Evolutionary conservation across 92 coral and sea anemone species (phyloP), one percentile per base, ranked within the genome.

Genomic region (Metridium senile): DNA sequence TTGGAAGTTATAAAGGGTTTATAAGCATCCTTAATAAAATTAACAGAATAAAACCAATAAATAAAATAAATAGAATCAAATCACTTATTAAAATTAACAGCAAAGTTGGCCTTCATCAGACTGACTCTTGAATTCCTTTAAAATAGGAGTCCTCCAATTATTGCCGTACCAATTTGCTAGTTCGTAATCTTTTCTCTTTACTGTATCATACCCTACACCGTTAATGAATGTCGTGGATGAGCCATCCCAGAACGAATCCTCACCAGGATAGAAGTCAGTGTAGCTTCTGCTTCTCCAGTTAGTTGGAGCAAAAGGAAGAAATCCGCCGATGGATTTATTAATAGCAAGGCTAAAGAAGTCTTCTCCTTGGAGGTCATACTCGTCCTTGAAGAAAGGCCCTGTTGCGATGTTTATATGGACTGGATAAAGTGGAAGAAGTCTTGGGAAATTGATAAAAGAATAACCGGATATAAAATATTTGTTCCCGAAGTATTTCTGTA

Each of bases 301-400:
- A 35, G 46, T 65, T 11, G 11, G 10, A 45, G 58, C 62, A 19
- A 80, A 67, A 11, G 76, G 87, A n/a, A 75, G 63, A 71, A 81
- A 71, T 16, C 46, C 80, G 34, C 30, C 29, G 0, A 90, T 67
- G 27, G 80, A 51, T 34, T 62, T 49, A 30, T 46, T 47, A 43
- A 90, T 77, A 19, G 71, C 73, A 49, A 49, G 23, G 70, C 91
- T 86, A 49, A 90, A 90, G 54, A 90, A 83, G 7, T 29, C 49
- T 26, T 86, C 85, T 30, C 94, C 94, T 28, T 69, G 34, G n/a
- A 90, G 64, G 58, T 90, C 94, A 59, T 68, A 77, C 4, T 90
- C 72, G 7, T 88, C 94, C 30, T 68, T 70, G 52, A 82, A 90
- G 51, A 90, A 86, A 8, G 71, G 45, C 39, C 86, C 46, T 1